Evolutionary conservation across 2,888 invertebrate genomes (phyloP), one percentile per base, ranked within the genome.

Genomic region (Netelia fuscicornis): DNA sequence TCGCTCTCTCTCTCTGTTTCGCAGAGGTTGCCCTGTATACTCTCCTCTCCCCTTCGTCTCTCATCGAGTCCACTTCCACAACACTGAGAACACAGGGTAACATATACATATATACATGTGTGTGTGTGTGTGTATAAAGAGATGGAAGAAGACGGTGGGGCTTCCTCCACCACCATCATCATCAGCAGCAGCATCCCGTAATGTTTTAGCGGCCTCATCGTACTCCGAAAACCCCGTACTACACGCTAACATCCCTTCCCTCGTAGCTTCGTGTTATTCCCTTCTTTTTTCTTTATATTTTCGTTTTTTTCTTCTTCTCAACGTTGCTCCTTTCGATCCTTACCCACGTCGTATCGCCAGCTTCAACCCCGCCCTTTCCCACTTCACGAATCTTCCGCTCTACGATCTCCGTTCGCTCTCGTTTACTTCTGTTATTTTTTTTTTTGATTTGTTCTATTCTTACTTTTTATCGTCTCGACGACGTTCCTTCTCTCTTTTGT

Each of bases 281-380:
- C n/a, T 58, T 20, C 64, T 52, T 60, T 44, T 48, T 48, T 13
- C 48, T 9, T 11, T 48, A 5, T 30, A 30, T 30, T 54, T 64
- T 62, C 44, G 17, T 2, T 60, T 60, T 44, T 58, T 2, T 72
- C 44, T 25, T 25, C 13, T 64, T 62, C 54, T 64, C 44, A 13
- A 54, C 30, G 52, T 58, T 11, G 52, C 78, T 83, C 62, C 52
- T 62, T 83, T 78, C 75, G 79, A 75, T 79, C 80, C 79, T 72
- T 72, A 75, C 58, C 78, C 25, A 74, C 78, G 52, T 75, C 83
- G 79, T 74, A 79, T 75, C 88, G 80, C 86, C 81, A 17, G 79
- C 83, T 85, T 86, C 72, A 84, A 30, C 82, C 30, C 81, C 86
- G 25, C 54, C 76, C 52, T 30, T 20, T 17, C 64, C 20, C 48